A percentile compares a stretch with the other conserved stretches of the same genome.
Conservation (phyloP, 1,140 invertebrate genomes). For the Apis florea region DNA sequence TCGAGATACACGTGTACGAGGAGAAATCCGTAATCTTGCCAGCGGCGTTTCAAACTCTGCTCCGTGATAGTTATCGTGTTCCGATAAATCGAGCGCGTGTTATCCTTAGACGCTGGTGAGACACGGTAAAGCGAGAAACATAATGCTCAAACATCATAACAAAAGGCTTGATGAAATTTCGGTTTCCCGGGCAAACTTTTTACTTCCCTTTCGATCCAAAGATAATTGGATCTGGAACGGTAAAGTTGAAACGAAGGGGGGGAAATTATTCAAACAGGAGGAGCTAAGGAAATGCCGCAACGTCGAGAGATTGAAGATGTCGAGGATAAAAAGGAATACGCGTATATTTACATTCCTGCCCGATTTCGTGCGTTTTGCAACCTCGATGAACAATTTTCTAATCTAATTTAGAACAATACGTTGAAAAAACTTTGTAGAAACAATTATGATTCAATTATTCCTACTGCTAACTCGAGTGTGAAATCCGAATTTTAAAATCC, state of each 20-base stretch:
- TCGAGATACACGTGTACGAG: conserved; percentile 40
- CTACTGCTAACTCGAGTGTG: too few species aligned
- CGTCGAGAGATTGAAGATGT: not conserved
- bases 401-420: too few species aligned
- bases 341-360: too few species aligned
- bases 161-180: conserved; percentile 25
- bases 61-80: conserved; percentile 62
- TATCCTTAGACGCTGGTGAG: conserved; percentile 61
- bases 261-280: not conserved
- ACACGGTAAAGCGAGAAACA: conserved; percentile 55
- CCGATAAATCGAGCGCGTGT: conserved; percentile 64
- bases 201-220: not conserved
- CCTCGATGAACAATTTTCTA: too few species aligned
- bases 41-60: conserved; percentile 58
- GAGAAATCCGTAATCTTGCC: conserved; percentile 59
- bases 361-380: too few species aligned
- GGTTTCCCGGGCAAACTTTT: not conserved
- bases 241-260: not conserved
- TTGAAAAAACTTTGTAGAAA: too few species aligned
- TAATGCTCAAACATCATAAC: conserved; percentile 45
- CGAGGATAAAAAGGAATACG: not conserved
- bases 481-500: too few species aligned
- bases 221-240: not conserved
- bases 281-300: not conserved
- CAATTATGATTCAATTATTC: too few species aligned